A percentile compares a stretch with the other conserved stretches of the same genome.
These are phyloP conservation scores for Tubulanus polymorphus DNA, from an alignment of 2,888 invertebrate species.

Conservation along the genomic window DNA sequence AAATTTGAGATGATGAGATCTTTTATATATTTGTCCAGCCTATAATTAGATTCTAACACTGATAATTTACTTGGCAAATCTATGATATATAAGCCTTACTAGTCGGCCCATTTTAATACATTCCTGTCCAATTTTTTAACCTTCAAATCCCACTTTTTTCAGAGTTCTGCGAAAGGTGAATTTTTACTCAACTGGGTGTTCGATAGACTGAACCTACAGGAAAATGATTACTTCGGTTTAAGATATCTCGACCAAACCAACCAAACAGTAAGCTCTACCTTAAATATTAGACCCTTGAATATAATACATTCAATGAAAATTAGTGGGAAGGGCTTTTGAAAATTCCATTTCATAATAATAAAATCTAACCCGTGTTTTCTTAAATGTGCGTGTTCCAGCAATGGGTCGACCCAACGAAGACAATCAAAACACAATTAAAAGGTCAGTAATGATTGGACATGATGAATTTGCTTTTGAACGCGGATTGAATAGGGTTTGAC, in stretches of 20 bases:
- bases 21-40: too few species aligned
- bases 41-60: too few species aligned
- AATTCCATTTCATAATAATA: background rate
- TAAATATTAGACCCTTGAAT: background rate
- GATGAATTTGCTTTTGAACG: background rate
- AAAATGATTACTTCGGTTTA: slow-evolving; percentile 96
- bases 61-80: too few species aligned
- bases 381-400: slow-evolving; percentile 35
- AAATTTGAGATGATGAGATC: too few species aligned
- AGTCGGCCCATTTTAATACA: too few species aligned
- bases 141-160: slow-evolving; percentile 53
- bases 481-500: background rate
- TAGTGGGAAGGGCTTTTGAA: background rate
- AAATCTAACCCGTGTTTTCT: too few species aligned
- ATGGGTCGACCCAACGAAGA: slow-evolving; percentile 45
- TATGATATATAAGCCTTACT: too few species aligned
- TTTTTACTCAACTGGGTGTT: slow-evolving; percentile 84
- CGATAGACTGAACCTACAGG: slow-evolving; percentile 87
- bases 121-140: too few species aligned
- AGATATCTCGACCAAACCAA: slow-evolving; percentile 71
- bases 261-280: slow-evolving; percentile 38
- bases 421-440: slow-evolving; percentile 43
- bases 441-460: slow-evolving; percentile 25
- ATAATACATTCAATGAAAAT: background rate
- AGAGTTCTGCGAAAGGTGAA: slow-evolving; percentile 90